Percentiles rank a stretch among this genome's conserved stretches.
phyloP scores from a whole-genome alignment of 2,797 vertebrate species.

The Brachyrhaphis roseni region DNA sequence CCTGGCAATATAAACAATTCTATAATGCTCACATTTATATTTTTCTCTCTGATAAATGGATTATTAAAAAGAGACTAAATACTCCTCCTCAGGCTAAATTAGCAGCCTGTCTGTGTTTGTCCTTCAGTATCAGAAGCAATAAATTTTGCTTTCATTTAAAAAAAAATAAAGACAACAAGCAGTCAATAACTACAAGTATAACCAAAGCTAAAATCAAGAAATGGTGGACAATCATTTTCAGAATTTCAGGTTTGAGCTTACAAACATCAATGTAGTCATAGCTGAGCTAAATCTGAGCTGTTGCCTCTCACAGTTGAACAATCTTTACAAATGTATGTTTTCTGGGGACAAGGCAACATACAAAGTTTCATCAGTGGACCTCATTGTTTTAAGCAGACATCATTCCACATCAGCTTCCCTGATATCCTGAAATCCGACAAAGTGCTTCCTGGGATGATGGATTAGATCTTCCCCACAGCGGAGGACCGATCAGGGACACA shows the following conservation, averaged over 20 bases:
- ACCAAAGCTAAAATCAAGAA: neutral
- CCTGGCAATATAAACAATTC: neutral
- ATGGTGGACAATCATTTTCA: neutral
- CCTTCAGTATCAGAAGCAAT: neutral
- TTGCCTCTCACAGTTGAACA: neutral
- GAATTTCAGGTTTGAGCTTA: neutral
- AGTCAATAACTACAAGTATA: neutral
- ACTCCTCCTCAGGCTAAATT: slow-evolving; percentile 4
- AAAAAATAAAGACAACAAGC: neutral
- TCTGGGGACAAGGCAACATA: neutral
- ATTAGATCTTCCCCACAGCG: neutral
- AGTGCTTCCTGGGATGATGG: neutral
- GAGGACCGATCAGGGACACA: neutral
- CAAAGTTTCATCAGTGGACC: neutral
- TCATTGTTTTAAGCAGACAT: neutral
- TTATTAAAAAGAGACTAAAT: slow-evolving; percentile 35
- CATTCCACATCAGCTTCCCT: neutral
- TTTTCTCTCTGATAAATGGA: slow-evolving; percentile 5
- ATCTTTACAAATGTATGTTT: neutral
- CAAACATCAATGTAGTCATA: neutral
- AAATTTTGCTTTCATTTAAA: neutral
- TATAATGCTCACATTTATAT: neutral
- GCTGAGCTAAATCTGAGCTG: neutral
- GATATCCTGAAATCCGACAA: neutral
- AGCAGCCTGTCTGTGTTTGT: slow-evolving; percentile 16